Evolutionary conservation across 2,888 invertebrate genomes (phyloP), one percentile per base, ranked within the genome.

Genomic region (Idaea straminata): DNA sequence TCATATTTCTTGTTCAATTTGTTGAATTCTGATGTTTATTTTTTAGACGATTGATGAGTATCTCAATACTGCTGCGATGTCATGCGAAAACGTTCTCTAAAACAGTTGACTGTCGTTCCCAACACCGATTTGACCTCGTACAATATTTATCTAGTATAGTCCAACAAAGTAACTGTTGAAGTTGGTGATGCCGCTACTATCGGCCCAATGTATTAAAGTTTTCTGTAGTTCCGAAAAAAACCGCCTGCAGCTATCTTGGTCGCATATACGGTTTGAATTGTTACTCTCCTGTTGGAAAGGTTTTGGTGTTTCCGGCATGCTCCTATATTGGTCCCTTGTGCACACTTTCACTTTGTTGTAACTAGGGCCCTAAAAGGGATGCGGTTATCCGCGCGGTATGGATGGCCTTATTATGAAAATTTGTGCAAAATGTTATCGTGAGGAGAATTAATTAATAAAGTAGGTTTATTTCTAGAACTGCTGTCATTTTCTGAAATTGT

Each of bases 241-340:
- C 47, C 47, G 10, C 10, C 47, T 47, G 47, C 47, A 47, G 13
- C 7, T 7, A 47, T 47, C 47, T 47, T 47, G 47, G 13, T 47
- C 13, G 47, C 13, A 10, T 36, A 36, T 5, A 47, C 47, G 10
- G 47, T 47, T 47, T 47, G 47, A 47, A 47, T 47, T 47, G 47
- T 47, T 47, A 10, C 47, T 47, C 10, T 47, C 7, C 47, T 47
- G 47, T 47, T 47, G 47, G 5, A 7, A 47, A 4, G 47, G 47
- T 47, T 47, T 47, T 47, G 47, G 10, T 47, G 47, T 47, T 47
- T 47, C 47, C 47, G 47, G 47, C 47, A 47, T 47, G 47, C 6
- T 38, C n/a, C n/a, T 7, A 10, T 78, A 81, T 76, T 71, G 74
- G 74, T 79, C 83, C 81, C 83, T 65, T 59, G 83, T 78, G 81